A percentile compares a stretch with the other conserved stretches of the same genome.
These are phyloP conservation scores for Lasioglossum leucozonium DNA, from an alignment of 2,888 invertebrate genomes.

Conservation along the genomic window DNA sequence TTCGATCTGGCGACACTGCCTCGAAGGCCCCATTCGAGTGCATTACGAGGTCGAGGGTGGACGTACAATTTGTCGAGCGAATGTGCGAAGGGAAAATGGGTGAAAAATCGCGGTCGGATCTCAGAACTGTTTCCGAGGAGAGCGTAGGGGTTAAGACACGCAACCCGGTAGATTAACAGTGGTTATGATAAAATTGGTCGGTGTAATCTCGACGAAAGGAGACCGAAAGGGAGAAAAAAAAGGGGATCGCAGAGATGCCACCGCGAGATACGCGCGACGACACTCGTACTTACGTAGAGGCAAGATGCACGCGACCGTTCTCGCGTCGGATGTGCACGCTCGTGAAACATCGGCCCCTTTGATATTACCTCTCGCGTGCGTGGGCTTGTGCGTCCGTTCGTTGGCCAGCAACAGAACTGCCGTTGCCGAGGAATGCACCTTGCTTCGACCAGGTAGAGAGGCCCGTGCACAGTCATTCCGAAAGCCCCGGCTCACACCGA, in stretches of 20 bases:
- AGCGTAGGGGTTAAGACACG: background rate
- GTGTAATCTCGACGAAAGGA: background rate
- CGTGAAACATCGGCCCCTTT: constrained; percentile 70
- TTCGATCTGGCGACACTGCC: too few relatives aligned
- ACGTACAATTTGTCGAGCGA: too few relatives aligned
- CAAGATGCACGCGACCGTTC: constrained; percentile 42
- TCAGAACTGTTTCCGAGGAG: too few relatives aligned
- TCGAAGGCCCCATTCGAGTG: background rate
- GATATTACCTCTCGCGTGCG: constrained; percentile 63
- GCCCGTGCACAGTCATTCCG: background rate
- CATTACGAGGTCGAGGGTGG: background rate
- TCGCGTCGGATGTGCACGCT: constrained; percentile 9
- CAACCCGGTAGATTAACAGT: background rate
- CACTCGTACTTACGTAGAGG: constrained; percentile 1
- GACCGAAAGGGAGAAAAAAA: constrained; percentile 22
- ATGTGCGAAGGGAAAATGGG: too few relatives aligned
- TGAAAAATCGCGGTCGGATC: too few relatives aligned
- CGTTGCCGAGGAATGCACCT: constrained; percentile 75
- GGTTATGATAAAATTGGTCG: background rate
- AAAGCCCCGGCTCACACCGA: background rate
- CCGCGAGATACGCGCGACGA: constrained; percentile 43
- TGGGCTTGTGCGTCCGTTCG: constrained; percentile 52
- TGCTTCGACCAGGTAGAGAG: constrained; percentile 66
- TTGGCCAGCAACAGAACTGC: constrained; percentile 59
- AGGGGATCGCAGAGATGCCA: constrained; percentile 28